Percentiles rank a stretch among this genome's conserved stretches.
These are phyloP conservation scores for Hydriomena furcata DNA, from an alignment of 2,888 invertebrate genomes.

Conservation along the genomic window DNA sequence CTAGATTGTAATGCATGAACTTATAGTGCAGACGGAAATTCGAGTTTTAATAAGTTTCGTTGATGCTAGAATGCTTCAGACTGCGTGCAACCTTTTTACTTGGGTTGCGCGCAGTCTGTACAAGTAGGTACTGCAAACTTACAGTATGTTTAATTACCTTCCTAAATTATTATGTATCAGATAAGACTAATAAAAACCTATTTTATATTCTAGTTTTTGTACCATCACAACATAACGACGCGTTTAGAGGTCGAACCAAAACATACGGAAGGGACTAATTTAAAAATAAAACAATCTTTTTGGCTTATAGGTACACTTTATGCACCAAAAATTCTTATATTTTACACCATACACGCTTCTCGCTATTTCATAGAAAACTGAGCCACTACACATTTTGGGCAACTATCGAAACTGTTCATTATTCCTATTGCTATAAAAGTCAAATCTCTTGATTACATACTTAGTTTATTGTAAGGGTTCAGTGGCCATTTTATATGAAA, in stretches of 20 bases:
- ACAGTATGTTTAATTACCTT: too few relatives aligned
- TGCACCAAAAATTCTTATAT: constrained; percentile 56
- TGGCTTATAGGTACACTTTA: constrained; percentile 58
- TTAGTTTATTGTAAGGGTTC: constrained; percentile 7
- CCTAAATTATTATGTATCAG: constrained; percentile 12
- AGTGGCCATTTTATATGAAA: constrained; percentile 25
- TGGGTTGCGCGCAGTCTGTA: constrained; percentile 11
- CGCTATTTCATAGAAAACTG: constrained; percentile 54
- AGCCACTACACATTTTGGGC: constrained; percentile 37
- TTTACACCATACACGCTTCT: constrained; percentile 50
- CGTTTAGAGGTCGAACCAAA: constrained; percentile 8
- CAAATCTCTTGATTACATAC: constrained; percentile 21
- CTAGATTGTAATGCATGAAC: too few relatives aligned
- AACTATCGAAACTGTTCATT: constrained; percentile 25
- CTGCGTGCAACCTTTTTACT: constrained; percentile 3
- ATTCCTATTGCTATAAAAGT: constrained; percentile 21
- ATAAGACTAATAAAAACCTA: constrained; percentile 23
- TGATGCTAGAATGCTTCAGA: not conserved
- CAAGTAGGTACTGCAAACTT: too few relatives aligned
- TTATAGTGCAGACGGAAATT: too few relatives aligned
- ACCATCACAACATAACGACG: not conserved
- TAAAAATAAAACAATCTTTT: constrained; percentile 46
- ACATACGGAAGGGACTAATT: not conserved
- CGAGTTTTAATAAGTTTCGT: not conserved
- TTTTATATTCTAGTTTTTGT: constrained; percentile 27